Conservation (phyloP, 2,113 vertebrate species). For the Gymnarchus niloticus region DNA sequence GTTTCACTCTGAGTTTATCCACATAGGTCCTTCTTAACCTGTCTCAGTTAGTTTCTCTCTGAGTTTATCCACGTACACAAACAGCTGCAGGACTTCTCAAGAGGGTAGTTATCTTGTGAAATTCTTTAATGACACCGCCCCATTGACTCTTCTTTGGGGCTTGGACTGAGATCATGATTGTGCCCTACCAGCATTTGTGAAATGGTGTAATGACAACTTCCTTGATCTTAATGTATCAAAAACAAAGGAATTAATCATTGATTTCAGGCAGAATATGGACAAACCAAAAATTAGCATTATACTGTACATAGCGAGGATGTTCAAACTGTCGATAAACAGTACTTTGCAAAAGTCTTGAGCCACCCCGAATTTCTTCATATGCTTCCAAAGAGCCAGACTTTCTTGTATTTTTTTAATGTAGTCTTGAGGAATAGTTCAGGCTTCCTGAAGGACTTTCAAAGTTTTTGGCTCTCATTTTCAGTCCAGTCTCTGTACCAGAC, state of each 20-base stretch:
- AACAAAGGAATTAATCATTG: background rate
- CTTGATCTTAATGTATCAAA: background rate
- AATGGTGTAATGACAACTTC: background rate
- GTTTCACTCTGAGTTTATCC: background rate
- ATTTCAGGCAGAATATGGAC: background rate
- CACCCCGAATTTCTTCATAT: no score
- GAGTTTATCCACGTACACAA: background rate
- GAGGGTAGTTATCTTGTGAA: background rate
- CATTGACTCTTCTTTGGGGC: background rate
- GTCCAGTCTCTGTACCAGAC: no score
- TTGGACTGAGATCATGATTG: background rate
- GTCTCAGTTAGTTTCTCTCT: no score
- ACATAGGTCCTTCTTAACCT: no score
- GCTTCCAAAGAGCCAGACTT: no score
- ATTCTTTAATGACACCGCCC: background rate
- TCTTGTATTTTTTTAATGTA: no score
- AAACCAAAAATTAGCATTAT: background rate
- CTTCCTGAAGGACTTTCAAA: no score
- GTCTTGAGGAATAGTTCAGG: no score
- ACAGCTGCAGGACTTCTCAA: background rate
- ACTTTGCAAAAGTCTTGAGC: no score
- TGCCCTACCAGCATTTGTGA: constrained; percentile 7
- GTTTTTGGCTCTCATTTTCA: no score
- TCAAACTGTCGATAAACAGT: background rate
- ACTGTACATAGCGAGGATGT: background rate